phyloP scores from a whole-genome alignment of 2,888 invertebrate genomes.

The Iselma pallidipennis region DNA sequence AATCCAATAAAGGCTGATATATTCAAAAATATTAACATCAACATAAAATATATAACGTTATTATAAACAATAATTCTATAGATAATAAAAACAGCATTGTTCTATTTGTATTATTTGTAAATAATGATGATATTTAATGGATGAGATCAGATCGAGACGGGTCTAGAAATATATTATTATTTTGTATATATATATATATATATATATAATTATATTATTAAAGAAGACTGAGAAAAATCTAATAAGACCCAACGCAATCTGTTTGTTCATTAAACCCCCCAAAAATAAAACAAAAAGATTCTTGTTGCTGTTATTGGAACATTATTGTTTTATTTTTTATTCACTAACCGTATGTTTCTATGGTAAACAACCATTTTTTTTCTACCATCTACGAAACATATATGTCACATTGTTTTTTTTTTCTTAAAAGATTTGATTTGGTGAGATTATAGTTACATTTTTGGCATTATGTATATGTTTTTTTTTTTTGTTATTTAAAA shows the following conservation, averaged over 20 bases:
- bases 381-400: constrained; percentile 45
- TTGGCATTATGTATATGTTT: constrained; percentile 42
- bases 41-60: constrained; percentile 20
- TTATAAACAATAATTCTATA: constrained; percentile 26
- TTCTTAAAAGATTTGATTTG: constrained; percentile 33
- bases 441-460: constrained; percentile 48
- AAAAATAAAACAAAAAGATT: constrained; percentile 22
- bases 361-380: constrained; percentile 38
- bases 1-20: constrained; percentile 1
- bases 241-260: constrained; percentile 14
- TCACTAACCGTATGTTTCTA: constrained; percentile 44
- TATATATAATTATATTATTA: neutral
- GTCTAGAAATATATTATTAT: neutral
- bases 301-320: constrained; percentile 14
- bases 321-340: constrained; percentile 13
- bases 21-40: constrained; percentile 18
- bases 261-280: no score
- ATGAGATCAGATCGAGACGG: constrained; percentile 14
- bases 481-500: neutral
- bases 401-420: constrained; percentile 38
- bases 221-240: no score
- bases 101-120: neutral
- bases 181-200: no score
- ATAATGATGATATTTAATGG: constrained; percentile 10
- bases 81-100: constrained; percentile 13